Evolutionary conservation across 2,797 vertebrate species (phyloP).

Genomic region (Melanotaenia parkinsoni): DNA sequence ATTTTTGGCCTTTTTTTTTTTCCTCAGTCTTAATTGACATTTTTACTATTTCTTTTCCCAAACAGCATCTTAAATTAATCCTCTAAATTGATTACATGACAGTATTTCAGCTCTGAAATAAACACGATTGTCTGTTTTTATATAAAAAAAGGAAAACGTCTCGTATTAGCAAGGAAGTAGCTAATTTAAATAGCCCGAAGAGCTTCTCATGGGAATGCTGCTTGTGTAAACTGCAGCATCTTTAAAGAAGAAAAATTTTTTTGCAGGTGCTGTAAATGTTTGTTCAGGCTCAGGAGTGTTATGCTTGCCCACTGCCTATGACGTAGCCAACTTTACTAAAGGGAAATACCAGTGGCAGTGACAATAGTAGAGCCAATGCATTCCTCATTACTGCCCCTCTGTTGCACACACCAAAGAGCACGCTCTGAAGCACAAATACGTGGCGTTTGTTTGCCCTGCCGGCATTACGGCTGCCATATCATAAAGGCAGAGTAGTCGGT

Average conservation of each 20-base stretch:
- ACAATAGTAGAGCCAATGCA: conserved; percentile 69
- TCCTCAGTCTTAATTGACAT: too few relatives aligned
- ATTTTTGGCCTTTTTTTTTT: too few relatives aligned
- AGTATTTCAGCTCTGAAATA: too few relatives aligned
- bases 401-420: conserved; percentile 69
- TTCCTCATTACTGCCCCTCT: conserved; percentile 82
- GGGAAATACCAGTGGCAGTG: conserved; percentile 66
- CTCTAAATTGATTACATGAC: too few relatives aligned
- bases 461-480: conserved; percentile 41
- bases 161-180: neutral
- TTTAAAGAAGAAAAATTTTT: conserved; percentile 35
- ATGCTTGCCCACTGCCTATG: conserved; percentile 60
- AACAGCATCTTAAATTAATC: too few relatives aligned
- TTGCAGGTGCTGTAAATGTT: conserved; percentile 54
- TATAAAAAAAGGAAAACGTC: neutral
- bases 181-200: neutral
- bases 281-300: conserved; percentile 59
- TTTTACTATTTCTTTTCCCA: too few relatives aligned
- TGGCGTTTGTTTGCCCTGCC: conserved; percentile 27
- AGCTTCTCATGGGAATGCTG: neutral
- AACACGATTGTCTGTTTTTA: too few relatives aligned
- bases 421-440: conserved; percentile 52
- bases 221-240: conserved; percentile 3
- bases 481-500: conserved; percentile 15
- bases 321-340: conserved; percentile 59